phyloP scores from a whole-genome alignment of 2,888 invertebrate genomes.

The Eilema caniola region DNA sequence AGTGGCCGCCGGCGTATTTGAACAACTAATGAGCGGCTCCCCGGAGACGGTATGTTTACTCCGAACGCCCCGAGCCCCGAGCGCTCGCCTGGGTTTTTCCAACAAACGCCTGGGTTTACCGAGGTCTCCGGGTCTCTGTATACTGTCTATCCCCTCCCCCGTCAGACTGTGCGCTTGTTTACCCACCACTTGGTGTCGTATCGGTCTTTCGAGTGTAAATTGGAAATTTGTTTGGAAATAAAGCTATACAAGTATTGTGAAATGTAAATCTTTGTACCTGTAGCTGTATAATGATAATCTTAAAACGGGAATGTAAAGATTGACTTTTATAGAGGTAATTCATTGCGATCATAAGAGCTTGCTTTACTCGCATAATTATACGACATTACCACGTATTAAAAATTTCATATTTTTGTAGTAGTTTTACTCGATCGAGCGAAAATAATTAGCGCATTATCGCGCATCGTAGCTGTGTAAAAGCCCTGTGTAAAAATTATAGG shows the following conservation, averaged over 20 bases:
- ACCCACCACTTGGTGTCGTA: constrained; percentile 71
- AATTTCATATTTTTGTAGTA: no score
- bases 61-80: constrained; percentile 60
- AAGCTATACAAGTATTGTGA: constrained; percentile 26
- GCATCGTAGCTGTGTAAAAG: no score
- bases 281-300: not conserved
- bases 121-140: constrained; percentile 52
- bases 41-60: constrained; percentile 83
- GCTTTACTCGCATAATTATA: not conserved
- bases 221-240: constrained; percentile 68
- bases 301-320: not conserved
- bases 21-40: constrained; percentile 86
- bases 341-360: not conserved
- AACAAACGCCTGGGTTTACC: constrained; percentile 67
- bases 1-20: constrained; percentile 85
- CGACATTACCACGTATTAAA: not conserved
- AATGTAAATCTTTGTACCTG: not conserved
- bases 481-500: no score
- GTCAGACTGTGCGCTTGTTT: constrained; percentile 62
- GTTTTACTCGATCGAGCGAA: not conserved
- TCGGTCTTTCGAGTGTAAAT: constrained; percentile 74
- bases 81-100: constrained; percentile 72
- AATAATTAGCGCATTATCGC: no score
- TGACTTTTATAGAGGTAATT: not conserved
- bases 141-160: constrained; percentile 36